Conservation (phyloP, 2,888 invertebrate genomes). For the Polylopha cassiicola region DNA sequence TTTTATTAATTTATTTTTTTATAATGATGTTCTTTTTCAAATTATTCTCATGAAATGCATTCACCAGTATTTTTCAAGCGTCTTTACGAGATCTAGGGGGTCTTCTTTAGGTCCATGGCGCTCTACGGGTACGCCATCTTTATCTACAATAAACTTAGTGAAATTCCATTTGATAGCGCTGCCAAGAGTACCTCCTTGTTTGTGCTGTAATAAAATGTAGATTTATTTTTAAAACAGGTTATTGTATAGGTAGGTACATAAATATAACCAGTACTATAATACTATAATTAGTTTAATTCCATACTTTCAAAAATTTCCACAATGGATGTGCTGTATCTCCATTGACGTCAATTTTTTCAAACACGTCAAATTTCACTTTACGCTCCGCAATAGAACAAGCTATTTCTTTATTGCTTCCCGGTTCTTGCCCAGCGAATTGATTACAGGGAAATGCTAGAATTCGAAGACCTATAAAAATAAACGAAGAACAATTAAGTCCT, state of each 20-base stretch:
- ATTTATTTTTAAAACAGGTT: too few species aligned
- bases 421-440: constrained; percentile 86
- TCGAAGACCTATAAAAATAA: constrained; percentile 78
- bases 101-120: constrained; percentile 80
- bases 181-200: constrained; percentile 75
- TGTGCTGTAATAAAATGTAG: too few species aligned
- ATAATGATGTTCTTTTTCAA: too few species aligned
- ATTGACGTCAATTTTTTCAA: constrained; percentile 83
- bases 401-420: constrained; percentile 80
- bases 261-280: too few species aligned
- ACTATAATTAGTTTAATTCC: constrained; percentile 1
- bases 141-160: constrained; percentile 88
- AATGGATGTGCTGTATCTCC: constrained; percentile 80
- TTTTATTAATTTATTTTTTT: too few species aligned
- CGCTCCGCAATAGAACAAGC: constrained; percentile 79
- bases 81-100: constrained; percentile 68
- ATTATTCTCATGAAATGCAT: constrained; percentile 14
- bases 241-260: too few species aligned
- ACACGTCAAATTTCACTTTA: constrained; percentile 82
- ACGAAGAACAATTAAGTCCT: too few species aligned
- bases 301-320: constrained; percentile 81
- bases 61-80: constrained; percentile 78
- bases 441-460: constrained; percentile 93
- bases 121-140: constrained; percentile 82
- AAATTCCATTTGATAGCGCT: constrained; percentile 92